phyloP scores from a whole-genome alignment of 2,888 invertebrate species.

The Callimorpha dominula region DNA sequence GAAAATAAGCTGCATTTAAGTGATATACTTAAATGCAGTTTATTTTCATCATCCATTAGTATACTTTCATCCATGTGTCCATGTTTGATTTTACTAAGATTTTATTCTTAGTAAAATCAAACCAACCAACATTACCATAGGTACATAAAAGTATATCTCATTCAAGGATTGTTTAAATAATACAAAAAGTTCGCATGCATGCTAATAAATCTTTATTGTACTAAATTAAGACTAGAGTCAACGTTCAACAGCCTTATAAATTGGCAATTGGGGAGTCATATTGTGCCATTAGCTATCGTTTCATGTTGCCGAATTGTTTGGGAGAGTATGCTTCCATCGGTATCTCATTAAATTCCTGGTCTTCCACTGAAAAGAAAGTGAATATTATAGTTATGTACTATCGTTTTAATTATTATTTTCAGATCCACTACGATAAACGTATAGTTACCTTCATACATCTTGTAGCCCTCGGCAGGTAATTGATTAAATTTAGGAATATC shows the following conservation, averaged over 20 bases:
- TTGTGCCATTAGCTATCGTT: conserved; percentile 43
- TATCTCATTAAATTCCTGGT: conserved; percentile 37
- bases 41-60: too few relatives aligned
- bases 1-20: too few relatives aligned
- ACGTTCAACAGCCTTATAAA: conserved; percentile 22
- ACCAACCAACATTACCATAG: too few relatives aligned
- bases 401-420: neutral
- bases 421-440: neutral
- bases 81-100: too few relatives aligned
- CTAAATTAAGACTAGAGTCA: conserved; percentile 32
- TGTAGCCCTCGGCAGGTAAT: conserved; percentile 61
- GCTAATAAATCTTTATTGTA: conserved; percentile 32
- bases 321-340: conserved; percentile 62
- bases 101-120: too few relatives aligned
- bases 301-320: conserved; percentile 65
- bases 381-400: conserved; percentile 3
- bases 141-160: too few relatives aligned
- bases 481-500: conserved; percentile 80
- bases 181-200: conserved; percentile 34
- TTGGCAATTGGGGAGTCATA: neutral
- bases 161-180: conserved; percentile 18
- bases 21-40: too few relatives aligned
- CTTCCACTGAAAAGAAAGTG: conserved; percentile 26
- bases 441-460: conserved; percentile 65
- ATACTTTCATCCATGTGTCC: too few relatives aligned